A percentile compares a stretch with the other conserved stretches of the same genome.
phyloP scores from a whole-genome alignment of 2,113 vertebrate species.

The Pungitius pungitius region DNA sequence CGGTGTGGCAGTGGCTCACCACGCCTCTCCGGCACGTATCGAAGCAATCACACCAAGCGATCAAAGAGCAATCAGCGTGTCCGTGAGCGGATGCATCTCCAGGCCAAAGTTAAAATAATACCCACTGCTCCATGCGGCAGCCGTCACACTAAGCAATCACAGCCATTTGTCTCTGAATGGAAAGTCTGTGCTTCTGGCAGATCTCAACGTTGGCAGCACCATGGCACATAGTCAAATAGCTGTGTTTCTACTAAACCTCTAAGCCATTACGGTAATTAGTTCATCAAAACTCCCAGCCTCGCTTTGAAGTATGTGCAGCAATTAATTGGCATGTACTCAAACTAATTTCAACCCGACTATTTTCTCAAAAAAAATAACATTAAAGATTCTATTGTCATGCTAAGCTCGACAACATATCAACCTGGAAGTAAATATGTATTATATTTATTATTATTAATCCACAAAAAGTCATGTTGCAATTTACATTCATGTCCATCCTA shows the following conservation, averaged over 20 bases:
- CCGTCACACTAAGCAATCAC: slow-evolving; percentile 38
- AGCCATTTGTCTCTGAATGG: slow-evolving; percentile 6
- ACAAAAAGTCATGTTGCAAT: too few relatives aligned
- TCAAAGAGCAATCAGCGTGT: slow-evolving; percentile 44
- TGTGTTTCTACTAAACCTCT: slow-evolving; percentile 13
- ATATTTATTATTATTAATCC: too few relatives aligned
- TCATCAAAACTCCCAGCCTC: slow-evolving; percentile 18
- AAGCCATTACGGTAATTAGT: slow-evolving; percentile 27
- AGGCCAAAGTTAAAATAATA: slow-evolving; percentile 28
- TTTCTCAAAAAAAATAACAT: neutral
- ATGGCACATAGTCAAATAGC: slow-evolving; percentile 29
- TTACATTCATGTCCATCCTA: too few relatives aligned
- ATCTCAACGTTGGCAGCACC: slow-evolving; percentile 35
- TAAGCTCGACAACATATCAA: neutral
- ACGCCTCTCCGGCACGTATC: neutral
- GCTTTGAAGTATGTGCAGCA: neutral
- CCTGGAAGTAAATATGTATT: neutral
- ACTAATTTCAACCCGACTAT: slow-evolving; percentile 12
- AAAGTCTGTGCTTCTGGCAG: slow-evolving; percentile 26
- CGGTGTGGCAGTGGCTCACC: slow-evolving; percentile 11
- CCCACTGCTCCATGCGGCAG: slow-evolving; percentile 13
- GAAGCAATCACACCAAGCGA: slow-evolving; percentile 22
- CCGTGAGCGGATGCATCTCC: slow-evolving; percentile 21
- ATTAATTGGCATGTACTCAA: neutral
- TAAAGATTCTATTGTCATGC: neutral